These are phyloP conservation scores for Neopelma chrysocephalum DNA, from an alignment of 2,797 vertebrate genomes.

Conservation along the genomic window DNA sequence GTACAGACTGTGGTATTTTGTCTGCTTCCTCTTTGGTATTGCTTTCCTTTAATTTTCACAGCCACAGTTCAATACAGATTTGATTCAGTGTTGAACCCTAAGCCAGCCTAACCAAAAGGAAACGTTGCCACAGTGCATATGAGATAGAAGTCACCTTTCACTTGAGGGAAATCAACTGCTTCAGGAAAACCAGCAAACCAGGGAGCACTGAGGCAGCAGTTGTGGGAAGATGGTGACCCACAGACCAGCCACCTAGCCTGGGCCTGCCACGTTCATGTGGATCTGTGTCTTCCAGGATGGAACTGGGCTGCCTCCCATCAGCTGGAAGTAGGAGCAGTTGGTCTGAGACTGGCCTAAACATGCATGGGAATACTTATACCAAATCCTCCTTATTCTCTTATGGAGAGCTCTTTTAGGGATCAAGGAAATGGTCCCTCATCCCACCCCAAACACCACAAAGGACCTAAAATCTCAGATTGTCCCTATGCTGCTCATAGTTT, in stretches of 20 bases:
- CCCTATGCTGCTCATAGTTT: background rate
- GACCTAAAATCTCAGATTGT: background rate
- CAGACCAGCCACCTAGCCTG: background rate
- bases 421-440: background rate
- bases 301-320: background rate
- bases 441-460: background rate
- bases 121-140: background rate
- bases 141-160: background rate
- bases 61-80: background rate
- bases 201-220: background rate
- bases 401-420: background rate
- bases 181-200: background rate
- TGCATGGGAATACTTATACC: background rate
- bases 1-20: background rate
- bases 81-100: background rate
- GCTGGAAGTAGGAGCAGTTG: background rate
- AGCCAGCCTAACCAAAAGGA: background rate
- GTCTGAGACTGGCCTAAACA: background rate
- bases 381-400: background rate
- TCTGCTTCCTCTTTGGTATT: background rate
- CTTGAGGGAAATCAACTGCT: background rate
- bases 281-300: background rate
- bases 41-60: background rate
- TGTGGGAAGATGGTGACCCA: background rate
- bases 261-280: accelerated